Evolutionary conservation across 1,140 invertebrate species (phyloP).

Genomic region (Ptiloglossa arizonensis): DNA sequence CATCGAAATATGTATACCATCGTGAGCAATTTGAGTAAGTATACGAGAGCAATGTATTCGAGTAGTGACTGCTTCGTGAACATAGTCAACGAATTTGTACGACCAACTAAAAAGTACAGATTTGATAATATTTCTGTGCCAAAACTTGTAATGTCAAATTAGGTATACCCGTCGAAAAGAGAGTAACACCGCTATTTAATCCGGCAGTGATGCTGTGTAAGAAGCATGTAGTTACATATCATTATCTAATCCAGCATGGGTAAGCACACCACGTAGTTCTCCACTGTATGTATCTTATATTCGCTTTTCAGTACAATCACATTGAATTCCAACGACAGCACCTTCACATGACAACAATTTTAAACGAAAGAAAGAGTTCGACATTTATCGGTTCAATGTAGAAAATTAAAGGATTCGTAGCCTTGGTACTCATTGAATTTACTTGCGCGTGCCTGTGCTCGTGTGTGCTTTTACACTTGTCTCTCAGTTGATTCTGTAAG

Average conservation of each 20-base stretch:
- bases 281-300: constrained; percentile 30
- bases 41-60: constrained; percentile 40
- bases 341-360: neutral
- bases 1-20: constrained; percentile 19
- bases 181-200: constrained; percentile 55
- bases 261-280: constrained; percentile 44
- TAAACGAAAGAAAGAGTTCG: constrained; percentile 1
- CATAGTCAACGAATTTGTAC: constrained; percentile 47
- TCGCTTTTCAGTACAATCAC: constrained; percentile 37
- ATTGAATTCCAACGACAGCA: constrained; percentile 26
- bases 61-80: constrained; percentile 40
- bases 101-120: constrained; percentile 45
- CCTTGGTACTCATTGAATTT: neutral
- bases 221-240: constrained; percentile 44
- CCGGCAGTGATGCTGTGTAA: constrained; percentile 63
- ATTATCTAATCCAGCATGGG: constrained; percentile 42
- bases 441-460: constrained; percentile 15
- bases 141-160: constrained; percentile 32
- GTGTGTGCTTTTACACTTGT: neutral
- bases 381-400: constrained; percentile 8
- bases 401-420: neutral
- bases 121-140: constrained; percentile 35
- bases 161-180: constrained; percentile 27
- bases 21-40: constrained; percentile 45
- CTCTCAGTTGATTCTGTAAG: neutral